Evolutionary conservation across 1,140 invertebrate genomes (phyloP), one percentile per base, ranked within the genome.

Genomic region (Colletes gigas): DNA sequence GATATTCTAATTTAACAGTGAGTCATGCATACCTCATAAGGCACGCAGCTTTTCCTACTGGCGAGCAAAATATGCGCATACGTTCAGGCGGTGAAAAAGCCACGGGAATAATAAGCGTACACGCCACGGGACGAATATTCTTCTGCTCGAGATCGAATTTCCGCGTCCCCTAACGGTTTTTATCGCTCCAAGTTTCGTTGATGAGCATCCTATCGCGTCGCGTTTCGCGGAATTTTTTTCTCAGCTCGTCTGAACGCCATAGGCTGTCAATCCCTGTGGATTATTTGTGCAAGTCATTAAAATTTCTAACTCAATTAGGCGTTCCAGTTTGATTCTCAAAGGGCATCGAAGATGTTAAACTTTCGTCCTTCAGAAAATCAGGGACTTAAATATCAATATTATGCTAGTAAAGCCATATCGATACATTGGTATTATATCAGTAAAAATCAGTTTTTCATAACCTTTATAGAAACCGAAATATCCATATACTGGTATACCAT

Each of bases 61-160:
- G 10, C 52, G 54, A 50, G 63, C 21, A 82, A 86, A 86, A 86
- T 86, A 86, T 86, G 85, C 77, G 84, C 85, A 81, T 83, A 86
- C 47, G 81, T 70, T 82, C 66, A 69, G n/a, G 54, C 68, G 15
- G 54, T 17, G 67, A 79, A 83, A 85, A 79, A 86, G 57, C 70
- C 47, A 14, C 12, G 41, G 54, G 82, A 83, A 83, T 86, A 86
- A 86, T 78, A 80, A 83, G 65, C 75, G 73, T 69, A n/a, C 44
- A 63, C 39, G 47, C 21, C 57, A 21, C 50, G 19, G 59, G 57
- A 60, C 71, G 55, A 78, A 70, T 78, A 73, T 66, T 69, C 76
- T 39, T 81, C 44, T 39, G 4, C 44, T 39, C 39, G 47, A 39
- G 77, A 84, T 80, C 76, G 66, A 71, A 67, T 44, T 47, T 60